phyloP scores from a whole-genome alignment of 2,113 vertebrate species.

The Turdus rufiventris region DNA sequence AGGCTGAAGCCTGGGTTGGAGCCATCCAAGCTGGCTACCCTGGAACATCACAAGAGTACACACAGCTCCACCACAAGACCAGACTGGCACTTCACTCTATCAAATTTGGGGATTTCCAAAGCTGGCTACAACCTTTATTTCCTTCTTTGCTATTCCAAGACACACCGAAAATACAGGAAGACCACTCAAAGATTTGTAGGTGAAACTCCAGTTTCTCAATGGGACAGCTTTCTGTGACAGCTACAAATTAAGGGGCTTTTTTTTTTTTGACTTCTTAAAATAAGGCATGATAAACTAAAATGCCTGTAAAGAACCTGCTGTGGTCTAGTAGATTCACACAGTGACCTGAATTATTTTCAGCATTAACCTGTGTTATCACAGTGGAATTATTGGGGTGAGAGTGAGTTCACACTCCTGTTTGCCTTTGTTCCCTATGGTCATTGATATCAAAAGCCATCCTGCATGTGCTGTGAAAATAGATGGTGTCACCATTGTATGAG shows the following conservation, averaged over 20 bases:
- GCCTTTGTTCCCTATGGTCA: slow-evolving; percentile 13
- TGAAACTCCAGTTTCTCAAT: not conserved
- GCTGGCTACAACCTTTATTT: not conserved
- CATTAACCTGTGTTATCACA: slow-evolving; percentile 31
- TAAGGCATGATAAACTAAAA: not conserved
- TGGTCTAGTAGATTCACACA: not conserved
- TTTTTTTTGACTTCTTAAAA: not conserved
- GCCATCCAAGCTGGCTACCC: not conserved
- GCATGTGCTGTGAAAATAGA: slow-evolving; percentile 28
- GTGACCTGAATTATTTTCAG: slow-evolving; percentile 45
- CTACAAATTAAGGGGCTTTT: not conserved
- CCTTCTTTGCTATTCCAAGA: not conserved
- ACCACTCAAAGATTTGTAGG: not conserved
- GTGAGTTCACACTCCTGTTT: slow-evolving; percentile 12
- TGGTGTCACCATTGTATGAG: not conserved
- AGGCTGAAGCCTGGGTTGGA: not conserved
- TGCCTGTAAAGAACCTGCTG: not conserved
- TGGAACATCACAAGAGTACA: not conserved
- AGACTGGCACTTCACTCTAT: not conserved
- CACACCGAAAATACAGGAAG: not conserved
- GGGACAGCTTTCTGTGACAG: not conserved
- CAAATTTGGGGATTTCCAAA: not conserved
- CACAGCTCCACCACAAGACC: not conserved
- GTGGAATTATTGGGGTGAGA: slow-evolving; percentile 27
- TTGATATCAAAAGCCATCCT: slow-evolving; percentile 16